Evolutionary conservation across 2,113 vertebrate species (phyloP).

Genomic region (Salvelinus sp.): DNA sequence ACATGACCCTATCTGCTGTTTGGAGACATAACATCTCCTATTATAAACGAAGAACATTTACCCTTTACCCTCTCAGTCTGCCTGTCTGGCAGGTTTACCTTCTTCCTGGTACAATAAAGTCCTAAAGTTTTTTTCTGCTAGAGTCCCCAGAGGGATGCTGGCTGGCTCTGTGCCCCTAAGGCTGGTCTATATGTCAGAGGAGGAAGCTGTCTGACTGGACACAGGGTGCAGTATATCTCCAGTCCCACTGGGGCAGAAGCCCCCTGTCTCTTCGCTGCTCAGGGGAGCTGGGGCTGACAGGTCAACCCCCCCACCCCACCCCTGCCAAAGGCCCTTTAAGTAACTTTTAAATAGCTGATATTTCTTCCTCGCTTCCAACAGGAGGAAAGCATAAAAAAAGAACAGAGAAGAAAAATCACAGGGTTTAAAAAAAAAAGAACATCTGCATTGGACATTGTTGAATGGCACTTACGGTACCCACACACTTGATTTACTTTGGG

Average conservation of each 20-base stretch:
- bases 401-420: constrained; percentile 37
- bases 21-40: not conserved
- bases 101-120: constrained; percentile 3
- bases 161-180: constrained; percentile 26
- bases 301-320: not conserved
- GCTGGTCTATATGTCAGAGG: constrained; percentile 56
- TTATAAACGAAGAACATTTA: not conserved
- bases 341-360: constrained; percentile 22
- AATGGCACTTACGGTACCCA: constrained; percentile 29
- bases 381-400: constrained; percentile 7
- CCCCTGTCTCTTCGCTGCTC: constrained; percentile 24
- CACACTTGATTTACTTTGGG: constrained; percentile 30
- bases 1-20: too few species aligned
- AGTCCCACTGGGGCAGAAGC: constrained; percentile 31
- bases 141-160: constrained; percentile 20
- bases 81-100: not conserved
- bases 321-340: constrained; percentile 1
- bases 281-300: constrained; percentile 48
- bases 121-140: not conserved
- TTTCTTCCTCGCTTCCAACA: not conserved
- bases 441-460: constrained; percentile 35
- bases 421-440: constrained; percentile 31
- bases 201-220: constrained; percentile 59
- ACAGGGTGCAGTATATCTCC: constrained; percentile 62
- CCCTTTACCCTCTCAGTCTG: not conserved